Evolutionary conservation across 2,888 invertebrate species (phyloP).

Genomic region (Craniophora ligustri): DNA sequence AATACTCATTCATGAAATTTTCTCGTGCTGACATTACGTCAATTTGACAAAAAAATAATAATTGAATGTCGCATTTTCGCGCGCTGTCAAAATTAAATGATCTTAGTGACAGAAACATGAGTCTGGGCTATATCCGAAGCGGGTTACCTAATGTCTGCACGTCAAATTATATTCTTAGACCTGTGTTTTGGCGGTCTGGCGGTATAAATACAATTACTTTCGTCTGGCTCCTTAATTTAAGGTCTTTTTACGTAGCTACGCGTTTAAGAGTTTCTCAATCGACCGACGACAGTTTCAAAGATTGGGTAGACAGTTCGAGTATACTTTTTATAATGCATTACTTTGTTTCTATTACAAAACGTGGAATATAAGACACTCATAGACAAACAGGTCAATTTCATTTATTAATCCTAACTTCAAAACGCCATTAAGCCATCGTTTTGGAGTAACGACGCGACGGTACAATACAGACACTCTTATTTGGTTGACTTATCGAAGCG

Average conservation of each 20-base stretch:
- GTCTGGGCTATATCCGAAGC: constrained; percentile 31
- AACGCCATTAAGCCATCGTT: constrained; percentile 31
- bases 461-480: constrained; percentile 21
- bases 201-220: neutral
- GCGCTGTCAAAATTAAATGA: constrained; percentile 37
- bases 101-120: constrained; percentile 33
- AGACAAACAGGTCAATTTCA: neutral
- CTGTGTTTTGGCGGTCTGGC: too few species aligned
- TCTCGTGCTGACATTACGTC: constrained; percentile 16
- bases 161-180: constrained; percentile 1
- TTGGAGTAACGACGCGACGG: constrained; percentile 26
- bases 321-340: too few species aligned
- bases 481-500: constrained; percentile 33
- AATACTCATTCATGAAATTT: constrained; percentile 31
- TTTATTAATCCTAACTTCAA: neutral
- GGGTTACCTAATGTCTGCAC: constrained; percentile 21
- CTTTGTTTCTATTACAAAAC: too few species aligned
- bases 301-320: too few species aligned
- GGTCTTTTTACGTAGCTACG: too few species aligned
- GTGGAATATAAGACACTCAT: too few species aligned
- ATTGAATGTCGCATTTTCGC: neutral
- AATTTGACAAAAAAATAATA: constrained; percentile 17
- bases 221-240: neutral
- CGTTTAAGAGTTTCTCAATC: too few species aligned
- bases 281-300: too few species aligned